These are phyloP conservation scores for Coreoperca whiteheadi DNA, from an alignment of 2,113 vertebrate species.

Conservation along the genomic window DNA sequence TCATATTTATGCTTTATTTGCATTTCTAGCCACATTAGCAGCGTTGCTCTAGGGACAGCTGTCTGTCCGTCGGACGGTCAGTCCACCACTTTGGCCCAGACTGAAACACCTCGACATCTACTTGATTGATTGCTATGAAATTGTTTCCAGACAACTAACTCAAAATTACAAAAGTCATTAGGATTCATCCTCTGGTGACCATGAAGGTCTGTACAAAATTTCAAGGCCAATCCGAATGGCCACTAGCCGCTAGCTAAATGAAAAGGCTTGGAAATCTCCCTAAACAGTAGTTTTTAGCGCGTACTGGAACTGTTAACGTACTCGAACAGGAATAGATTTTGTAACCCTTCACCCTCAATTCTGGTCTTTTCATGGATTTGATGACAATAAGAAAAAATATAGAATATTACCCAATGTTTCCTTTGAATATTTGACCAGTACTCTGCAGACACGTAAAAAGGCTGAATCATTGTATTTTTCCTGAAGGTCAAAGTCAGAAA, in stretches of 20 bases:
- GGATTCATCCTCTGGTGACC: background rate
- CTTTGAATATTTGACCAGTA: background rate
- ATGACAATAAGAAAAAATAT: background rate
- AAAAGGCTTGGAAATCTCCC: too few relatives aligned
- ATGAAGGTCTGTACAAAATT: too few relatives aligned
- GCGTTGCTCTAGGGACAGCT: background rate
- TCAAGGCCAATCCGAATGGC: too few relatives aligned
- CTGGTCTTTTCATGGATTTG: background rate
- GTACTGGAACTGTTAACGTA: too few relatives aligned
- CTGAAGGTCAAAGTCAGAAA: slow-evolving; percentile 49
- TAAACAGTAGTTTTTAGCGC: too few relatives aligned
- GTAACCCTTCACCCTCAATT: background rate
- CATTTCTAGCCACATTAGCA: background rate
- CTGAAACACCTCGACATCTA: background rate
- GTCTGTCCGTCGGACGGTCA: background rate
- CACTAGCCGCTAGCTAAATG: too few relatives aligned
- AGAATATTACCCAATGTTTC: background rate
- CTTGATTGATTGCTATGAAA: too few relatives aligned
- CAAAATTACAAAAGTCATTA: background rate
- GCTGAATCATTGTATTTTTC: background rate
- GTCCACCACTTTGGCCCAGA: background rate
- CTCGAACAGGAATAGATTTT: too few relatives aligned
- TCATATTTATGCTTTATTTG: background rate
- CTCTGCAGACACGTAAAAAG: background rate
- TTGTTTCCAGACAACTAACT: background rate